These are phyloP conservation scores for Perizoma flavofasciatum DNA, from an alignment of 2,888 invertebrate species.

Conservation along the genomic window DNA sequence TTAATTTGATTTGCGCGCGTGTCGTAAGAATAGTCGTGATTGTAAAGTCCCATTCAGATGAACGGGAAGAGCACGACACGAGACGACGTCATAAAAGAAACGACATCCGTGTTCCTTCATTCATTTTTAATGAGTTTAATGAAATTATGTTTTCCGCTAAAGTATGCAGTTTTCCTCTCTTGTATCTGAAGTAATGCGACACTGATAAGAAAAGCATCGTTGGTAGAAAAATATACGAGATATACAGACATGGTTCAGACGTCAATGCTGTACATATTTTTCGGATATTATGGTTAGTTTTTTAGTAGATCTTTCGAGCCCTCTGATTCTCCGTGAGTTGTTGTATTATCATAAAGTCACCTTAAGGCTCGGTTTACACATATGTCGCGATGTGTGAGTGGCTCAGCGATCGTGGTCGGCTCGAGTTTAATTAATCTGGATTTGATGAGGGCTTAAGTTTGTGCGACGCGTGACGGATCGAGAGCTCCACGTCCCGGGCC, in stretches of 20 bases:
- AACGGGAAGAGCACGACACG: conserved; percentile 15
- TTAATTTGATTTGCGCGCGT: conserved; percentile 37
- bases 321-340: neutral
- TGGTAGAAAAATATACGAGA: too few species aligned
- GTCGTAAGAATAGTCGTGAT: conserved; percentile 27
- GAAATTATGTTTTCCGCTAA: too few species aligned
- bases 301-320: too few species aligned
- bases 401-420: conserved; percentile 67
- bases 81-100: conserved; percentile 19
- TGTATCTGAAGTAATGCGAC: too few species aligned
- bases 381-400: conserved; percentile 59
- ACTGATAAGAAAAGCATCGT: too few species aligned
- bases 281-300: too few species aligned
- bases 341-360: conserved; percentile 20
- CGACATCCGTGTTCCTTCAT: conserved; percentile 11
- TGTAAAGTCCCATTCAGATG: conserved; percentile 24
- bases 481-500: conserved; percentile 62
- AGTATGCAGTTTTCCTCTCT: too few species aligned
- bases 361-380: conserved; percentile 46
- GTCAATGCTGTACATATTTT: too few species aligned
- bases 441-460: conserved; percentile 81
- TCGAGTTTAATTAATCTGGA: conserved; percentile 79
- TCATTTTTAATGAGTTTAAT: conserved; percentile 14
- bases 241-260: too few species aligned
- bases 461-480: conserved; percentile 79